phyloP scores from a whole-genome alignment of 2,113 vertebrate species.

The Myiopsitta monachus region DNA sequence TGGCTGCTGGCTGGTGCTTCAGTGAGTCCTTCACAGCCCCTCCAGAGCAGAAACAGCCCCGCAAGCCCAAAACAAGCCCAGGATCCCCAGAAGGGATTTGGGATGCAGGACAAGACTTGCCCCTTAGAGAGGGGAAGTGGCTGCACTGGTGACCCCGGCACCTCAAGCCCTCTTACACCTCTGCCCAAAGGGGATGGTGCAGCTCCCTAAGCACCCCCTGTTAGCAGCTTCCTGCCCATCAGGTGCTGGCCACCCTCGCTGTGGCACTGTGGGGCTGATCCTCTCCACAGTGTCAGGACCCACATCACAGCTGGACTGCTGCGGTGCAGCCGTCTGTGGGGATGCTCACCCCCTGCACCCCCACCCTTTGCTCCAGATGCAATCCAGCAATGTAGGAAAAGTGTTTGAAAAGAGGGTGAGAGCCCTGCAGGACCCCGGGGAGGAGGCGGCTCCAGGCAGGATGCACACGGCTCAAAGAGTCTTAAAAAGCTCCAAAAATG shows the following conservation, averaged over 20 bases:
- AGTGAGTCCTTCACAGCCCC: not conserved
- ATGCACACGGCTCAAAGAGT: not conserved
- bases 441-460: not conserved
- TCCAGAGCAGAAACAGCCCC: not conserved
- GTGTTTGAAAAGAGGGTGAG: not conserved
- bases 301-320: fast-evolving
- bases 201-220: not conserved
- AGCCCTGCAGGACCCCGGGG: not conserved
- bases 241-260: not conserved
- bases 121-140: not conserved
- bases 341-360: not conserved
- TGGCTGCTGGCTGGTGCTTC: not conserved
- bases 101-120: not conserved
- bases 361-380: not conserved
- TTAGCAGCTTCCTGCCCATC: not conserved
- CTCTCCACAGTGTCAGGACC: not conserved
- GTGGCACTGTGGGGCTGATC: not conserved
- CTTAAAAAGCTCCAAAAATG: slow-evolving; percentile 62
- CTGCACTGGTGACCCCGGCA: not conserved
- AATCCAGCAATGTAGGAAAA: not conserved
- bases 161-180: not conserved
- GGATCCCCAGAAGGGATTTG: not conserved
- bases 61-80: not conserved
- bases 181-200: not conserved
- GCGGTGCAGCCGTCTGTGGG: not conserved